Evolutionary conservation across 2,888 invertebrate species (phyloP).

Genomic region (Deilephila elpenor): DNA sequence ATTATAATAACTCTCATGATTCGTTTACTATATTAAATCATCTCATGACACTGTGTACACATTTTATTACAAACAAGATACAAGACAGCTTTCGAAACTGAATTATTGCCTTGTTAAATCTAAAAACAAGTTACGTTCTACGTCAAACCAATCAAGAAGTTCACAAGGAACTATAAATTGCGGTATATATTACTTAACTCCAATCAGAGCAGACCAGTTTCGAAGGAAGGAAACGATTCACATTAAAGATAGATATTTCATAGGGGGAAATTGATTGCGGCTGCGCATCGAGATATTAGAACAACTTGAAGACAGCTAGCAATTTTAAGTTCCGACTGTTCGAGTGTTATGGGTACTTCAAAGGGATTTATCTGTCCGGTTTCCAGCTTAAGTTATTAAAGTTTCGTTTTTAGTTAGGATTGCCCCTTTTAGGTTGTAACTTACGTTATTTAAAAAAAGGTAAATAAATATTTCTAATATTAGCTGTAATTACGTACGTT

Average conservation of each 20-base stretch:
- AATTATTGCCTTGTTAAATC: conserved; percentile 13
- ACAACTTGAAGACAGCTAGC: conserved; percentile 18
- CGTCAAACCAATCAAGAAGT: conserved; percentile 18
- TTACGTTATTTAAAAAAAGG: too few relatives aligned
- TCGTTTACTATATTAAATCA: not conserved
- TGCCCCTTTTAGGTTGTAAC: too few relatives aligned
- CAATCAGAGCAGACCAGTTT: conserved; percentile 48
- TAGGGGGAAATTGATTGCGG: conserved; percentile 29
- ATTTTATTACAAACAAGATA: not conserved
- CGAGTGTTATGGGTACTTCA: conserved; percentile 15
- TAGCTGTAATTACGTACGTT: not conserved
- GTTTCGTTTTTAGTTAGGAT: not conserved
- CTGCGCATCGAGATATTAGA: conserved; percentile 26
- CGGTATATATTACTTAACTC: conserved; percentile 46
- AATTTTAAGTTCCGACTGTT: not conserved
- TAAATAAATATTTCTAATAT: too few relatives aligned
- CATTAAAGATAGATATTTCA: conserved; percentile 31
- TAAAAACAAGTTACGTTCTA: conserved; percentile 16
- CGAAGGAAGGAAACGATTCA: conserved; percentile 47
- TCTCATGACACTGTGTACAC: not conserved
- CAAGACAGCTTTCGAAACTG: conserved; percentile 19
- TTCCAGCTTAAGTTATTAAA: not conserved
- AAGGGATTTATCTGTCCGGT: not conserved
- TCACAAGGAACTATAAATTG: conserved; percentile 23
- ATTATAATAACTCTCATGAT: not conserved